phyloP scores from a whole-genome alignment of 1,140 invertebrate genomes.

The Anoplophora glabripennis region DNA sequence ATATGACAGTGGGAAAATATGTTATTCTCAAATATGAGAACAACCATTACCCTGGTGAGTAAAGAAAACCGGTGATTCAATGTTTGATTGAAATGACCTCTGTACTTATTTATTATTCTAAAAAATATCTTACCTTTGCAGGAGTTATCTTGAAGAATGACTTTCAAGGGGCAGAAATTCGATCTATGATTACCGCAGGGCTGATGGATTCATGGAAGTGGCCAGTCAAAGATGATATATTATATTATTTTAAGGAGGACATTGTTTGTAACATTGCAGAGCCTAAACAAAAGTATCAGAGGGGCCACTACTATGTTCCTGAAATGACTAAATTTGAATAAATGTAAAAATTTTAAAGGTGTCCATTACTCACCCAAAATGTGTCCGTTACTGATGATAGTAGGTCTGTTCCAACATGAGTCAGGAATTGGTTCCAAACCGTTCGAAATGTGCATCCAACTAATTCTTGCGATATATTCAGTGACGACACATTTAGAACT shows the following conservation, averaged over 20 bases:
- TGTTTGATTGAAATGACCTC: neutral
- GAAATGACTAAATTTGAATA: conserved; percentile 12
- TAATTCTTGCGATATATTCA: too few species aligned
- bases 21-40: conserved; percentile 17
- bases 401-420: too few species aligned
- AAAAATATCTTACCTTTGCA: neutral
- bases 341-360: neutral
- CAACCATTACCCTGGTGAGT: conserved; percentile 10
- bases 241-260: conserved; percentile 22
- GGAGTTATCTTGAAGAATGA: conserved; percentile 18
- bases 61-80: neutral
- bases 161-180: conserved; percentile 11
- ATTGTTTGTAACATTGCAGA: conserved; percentile 13
- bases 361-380: conserved; percentile 3
- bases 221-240: conserved; percentile 16
- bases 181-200: conserved; percentile 18
- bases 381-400: neutral
- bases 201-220: conserved; percentile 18
- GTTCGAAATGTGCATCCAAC: too few species aligned
- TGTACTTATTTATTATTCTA: neutral
- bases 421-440: too few species aligned
- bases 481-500: too few species aligned
- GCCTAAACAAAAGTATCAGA: conserved; percentile 16
- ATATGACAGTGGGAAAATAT: conserved; percentile 10
- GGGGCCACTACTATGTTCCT: conserved; percentile 7